Conservation (phyloP, 2,113 vertebrate species). For the Pteruthius melanotis region DNA sequence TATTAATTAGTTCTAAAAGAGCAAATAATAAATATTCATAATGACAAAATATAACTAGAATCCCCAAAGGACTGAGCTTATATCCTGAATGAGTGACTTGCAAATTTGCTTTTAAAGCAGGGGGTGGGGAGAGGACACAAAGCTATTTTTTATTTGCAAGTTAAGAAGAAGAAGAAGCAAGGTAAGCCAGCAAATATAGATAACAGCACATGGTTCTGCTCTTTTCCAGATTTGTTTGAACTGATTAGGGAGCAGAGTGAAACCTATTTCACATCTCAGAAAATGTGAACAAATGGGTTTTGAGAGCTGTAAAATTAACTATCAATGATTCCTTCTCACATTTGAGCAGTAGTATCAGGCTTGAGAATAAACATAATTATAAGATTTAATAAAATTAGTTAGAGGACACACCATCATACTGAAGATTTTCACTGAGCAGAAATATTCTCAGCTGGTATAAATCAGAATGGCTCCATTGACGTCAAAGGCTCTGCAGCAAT, state of each 20-base stretch:
- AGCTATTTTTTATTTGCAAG: not conserved
- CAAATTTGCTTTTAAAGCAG: not conserved
- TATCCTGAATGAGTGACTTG: not conserved
- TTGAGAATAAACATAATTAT: constrained; percentile 5
- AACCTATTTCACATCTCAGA: not conserved
- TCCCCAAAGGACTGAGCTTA: not conserved
- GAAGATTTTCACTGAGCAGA: not conserved
- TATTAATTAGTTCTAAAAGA: not conserved
- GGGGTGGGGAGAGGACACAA: not conserved
- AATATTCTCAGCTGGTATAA: not conserved
- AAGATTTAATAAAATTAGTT: constrained; percentile 19
- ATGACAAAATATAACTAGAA: not conserved
- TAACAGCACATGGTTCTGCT: not conserved
- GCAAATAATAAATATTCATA: not conserved
- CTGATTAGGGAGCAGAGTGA: not conserved
- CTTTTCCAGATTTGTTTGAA: not conserved
- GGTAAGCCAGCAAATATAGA: not conserved
- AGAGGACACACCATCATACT: not conserved
- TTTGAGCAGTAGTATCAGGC: not conserved
- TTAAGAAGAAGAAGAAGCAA: not conserved
- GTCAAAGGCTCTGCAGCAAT: constrained; percentile 39
- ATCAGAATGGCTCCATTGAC: not conserved
- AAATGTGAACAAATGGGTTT: constrained; percentile 12
- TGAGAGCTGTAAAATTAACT: constrained; percentile 18
- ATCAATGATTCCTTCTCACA: not conserved